These are phyloP conservation scores for Thera obeliscata DNA, from an alignment of 2,888 invertebrate species.

Conservation along the genomic window DNA sequence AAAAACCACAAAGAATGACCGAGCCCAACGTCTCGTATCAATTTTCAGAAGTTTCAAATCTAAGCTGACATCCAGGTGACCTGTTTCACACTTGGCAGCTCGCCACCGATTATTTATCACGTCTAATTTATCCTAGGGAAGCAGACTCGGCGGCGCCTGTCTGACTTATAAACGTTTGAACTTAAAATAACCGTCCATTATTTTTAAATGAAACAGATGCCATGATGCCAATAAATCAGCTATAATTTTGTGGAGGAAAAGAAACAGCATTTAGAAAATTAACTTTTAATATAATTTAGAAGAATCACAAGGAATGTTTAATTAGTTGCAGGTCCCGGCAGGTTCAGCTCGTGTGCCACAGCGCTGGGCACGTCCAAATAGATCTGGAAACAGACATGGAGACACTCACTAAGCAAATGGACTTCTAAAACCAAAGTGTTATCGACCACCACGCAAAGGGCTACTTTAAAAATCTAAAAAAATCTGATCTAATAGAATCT, in stretches of 20 bases:
- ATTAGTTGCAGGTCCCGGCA: constrained; percentile 65
- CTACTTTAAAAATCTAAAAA: too few relatives aligned
- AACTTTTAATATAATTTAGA: constrained; percentile 29
- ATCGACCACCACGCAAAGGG: too few relatives aligned
- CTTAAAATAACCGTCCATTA: not conserved
- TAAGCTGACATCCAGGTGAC: constrained; percentile 23
- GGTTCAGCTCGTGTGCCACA: constrained; percentile 78
- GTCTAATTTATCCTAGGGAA: constrained; percentile 23
- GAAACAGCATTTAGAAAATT: constrained; percentile 29
- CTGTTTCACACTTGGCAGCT: constrained; percentile 22
- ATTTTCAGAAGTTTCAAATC: constrained; percentile 21
- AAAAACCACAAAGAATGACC: not conserved
- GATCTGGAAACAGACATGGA: constrained; percentile 56
- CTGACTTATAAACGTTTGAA: constrained; percentile 1
- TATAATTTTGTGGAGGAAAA: not conserved
- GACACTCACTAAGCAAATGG: not conserved
- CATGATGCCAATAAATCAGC: not conserved
- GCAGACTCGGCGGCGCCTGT: constrained; percentile 23
- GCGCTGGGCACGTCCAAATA: constrained; percentile 91
- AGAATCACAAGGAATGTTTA: constrained; percentile 27
- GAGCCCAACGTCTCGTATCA: constrained; percentile 12
- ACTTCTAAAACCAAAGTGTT: too few relatives aligned
- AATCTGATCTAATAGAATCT: too few relatives aligned
- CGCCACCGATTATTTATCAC: constrained; percentile 21
- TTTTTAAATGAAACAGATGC: not conserved